phyloP scores from a whole-genome alignment of 2,113 vertebrate species.

The Rostratula benghalensis region DNA sequence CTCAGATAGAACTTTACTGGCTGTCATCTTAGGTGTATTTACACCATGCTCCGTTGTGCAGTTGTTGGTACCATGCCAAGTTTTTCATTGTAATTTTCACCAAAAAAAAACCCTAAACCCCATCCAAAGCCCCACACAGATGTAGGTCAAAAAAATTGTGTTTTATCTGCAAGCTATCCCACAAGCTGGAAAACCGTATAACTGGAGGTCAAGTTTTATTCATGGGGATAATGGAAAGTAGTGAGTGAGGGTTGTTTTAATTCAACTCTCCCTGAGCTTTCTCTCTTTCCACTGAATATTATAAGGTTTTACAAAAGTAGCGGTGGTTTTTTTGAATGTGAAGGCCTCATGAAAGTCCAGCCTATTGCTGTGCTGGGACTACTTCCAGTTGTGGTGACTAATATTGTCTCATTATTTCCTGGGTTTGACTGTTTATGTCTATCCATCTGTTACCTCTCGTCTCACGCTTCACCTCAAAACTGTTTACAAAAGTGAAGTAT shows the following conservation, averaged over 20 bases:
- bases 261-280: neutral
- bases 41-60: neutral
- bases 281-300: neutral
- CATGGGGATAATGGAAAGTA: neutral
- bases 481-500: neutral
- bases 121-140: neutral
- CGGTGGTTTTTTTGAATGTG: neutral
- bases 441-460: neutral
- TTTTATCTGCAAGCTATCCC: neutral
- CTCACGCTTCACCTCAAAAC: neutral
- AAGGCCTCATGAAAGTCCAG: neutral
- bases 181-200: neutral
- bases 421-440: neutral
- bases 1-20: neutral
- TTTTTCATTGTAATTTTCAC: neutral
- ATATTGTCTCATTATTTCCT: neutral
- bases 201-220: neutral
- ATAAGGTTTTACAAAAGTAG: neutral
- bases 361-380: neutral
- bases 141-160: neutral
- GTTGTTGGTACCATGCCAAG: neutral
- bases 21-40: neutral
- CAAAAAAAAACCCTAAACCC: accelerated
- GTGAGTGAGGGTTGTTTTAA: neutral
- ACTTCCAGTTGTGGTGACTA: neutral